Base-by-base conservation (phyloP, 2,113 vertebrate species). In the Pseudopipra pipra region DNA sequence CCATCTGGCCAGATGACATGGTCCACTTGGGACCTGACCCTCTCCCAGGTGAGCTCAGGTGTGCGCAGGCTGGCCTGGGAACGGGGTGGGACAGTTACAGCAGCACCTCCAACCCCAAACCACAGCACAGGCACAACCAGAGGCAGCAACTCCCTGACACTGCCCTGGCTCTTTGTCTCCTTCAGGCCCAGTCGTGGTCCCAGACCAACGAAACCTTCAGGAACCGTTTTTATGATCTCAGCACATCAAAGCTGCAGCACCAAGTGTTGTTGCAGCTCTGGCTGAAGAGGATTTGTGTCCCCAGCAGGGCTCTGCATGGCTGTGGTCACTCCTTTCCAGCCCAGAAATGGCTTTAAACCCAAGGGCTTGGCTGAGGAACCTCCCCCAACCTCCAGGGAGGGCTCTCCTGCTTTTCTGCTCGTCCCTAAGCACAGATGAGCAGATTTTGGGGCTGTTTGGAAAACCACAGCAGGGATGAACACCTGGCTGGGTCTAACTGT, bases 1-100 rank as follows among this genome's bases (percentile, higher is more conserved):
- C 99, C 99, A 2, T 99, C 99, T 1, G 99, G 99, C 99, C 99
- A 99, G 97, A 99, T 99, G 88, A 99, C 99, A 12, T 99, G 99
- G 95, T 99, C 99, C 94, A 99, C 99, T 96, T 99, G 99, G 70
- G 99, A 99, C 90, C 99, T 98, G 51, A 99, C 99, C 56, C 99
- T 98, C 97, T 99, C 99, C 99, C 99, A 99, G 77, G 99, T 99
- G 87, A 99, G 98, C 92, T 99, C 99, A 1, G 99, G 99, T 0
- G 99, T 99, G 67, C 99, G 98, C 94, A 99, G 98, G 97, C 99
- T 99, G 0, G 99, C 99, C 99, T 99, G 90, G 25, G 97, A 94
- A 87, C 3, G 51, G 31, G 1, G 19, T 5, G 5, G 9, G 2
- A 15, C 0, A 1, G 20, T 51, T 6, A 24, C 4, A 1, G 47